A percentile compares a stretch with the other conserved stretches of the same genome.
phyloP scores from a whole-genome alignment of 2,113 vertebrate genomes.

The Monopterus albus region DNA sequence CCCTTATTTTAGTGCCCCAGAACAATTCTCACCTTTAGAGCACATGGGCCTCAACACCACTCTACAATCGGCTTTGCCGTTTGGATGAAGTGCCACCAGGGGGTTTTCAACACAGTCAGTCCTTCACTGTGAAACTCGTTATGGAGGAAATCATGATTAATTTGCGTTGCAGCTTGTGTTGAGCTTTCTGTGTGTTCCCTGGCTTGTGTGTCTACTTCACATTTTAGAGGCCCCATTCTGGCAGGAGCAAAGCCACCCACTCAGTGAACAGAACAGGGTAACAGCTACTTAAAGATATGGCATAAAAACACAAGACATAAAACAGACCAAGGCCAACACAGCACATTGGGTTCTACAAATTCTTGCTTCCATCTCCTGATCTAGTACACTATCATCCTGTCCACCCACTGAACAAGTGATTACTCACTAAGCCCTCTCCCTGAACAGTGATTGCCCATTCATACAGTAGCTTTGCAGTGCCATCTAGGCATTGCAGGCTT shows the following conservation, averaged over 20 bases:
- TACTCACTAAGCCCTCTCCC: background rate
- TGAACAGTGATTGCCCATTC: background rate
- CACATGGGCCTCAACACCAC: slow-evolving; percentile 46
- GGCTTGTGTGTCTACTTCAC: slow-evolving; percentile 1
- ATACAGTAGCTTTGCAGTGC: too few relatives aligned
- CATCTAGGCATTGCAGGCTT: background rate
- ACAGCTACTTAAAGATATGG: slow-evolving; percentile 46
- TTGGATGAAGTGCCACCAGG: slow-evolving; percentile 55
- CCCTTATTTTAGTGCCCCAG: slow-evolving; percentile 57
- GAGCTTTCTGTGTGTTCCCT: slow-evolving; percentile 24
- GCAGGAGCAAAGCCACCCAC: slow-evolving; percentile 49
- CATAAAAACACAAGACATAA: slow-evolving; percentile 40
- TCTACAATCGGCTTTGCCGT: slow-evolving; percentile 48
- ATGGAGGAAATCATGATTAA: slow-evolving; percentile 27
- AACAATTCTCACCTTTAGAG: slow-evolving; percentile 73
- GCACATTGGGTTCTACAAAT: slow-evolving; percentile 16
- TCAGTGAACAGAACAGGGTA: slow-evolving; percentile 36
- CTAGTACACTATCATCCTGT: slow-evolving; percentile 6
- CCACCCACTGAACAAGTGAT: slow-evolving; percentile 8
- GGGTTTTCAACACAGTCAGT: too few relatives aligned
- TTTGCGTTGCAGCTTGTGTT: slow-evolving; percentile 18
- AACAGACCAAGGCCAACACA: slow-evolving; percentile 28
- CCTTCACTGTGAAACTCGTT: slow-evolving; percentile 32
- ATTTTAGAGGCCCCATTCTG: slow-evolving; percentile 37
- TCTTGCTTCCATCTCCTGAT: slow-evolving; percentile 22